Percentiles rank a stretch among this genome's conserved stretches.
Evolutionary conservation across 2,888 invertebrate genomes (phyloP).

Genomic region (Melitaea athalia): DNA sequence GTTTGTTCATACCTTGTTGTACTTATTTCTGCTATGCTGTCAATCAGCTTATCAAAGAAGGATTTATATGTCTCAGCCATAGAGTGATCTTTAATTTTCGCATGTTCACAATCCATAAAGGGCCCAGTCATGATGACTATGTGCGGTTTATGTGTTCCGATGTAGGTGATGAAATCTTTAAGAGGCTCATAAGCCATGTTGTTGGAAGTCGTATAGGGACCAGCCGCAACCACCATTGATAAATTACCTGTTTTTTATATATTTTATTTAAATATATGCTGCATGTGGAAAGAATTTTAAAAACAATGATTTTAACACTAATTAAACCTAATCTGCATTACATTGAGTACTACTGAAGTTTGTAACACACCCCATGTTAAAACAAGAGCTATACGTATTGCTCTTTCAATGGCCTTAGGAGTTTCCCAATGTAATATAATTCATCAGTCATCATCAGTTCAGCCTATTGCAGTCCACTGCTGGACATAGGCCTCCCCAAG

Average conservation of each 20-base stretch:
- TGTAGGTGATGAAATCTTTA: conserved; percentile 87
- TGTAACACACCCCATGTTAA: too few relatives aligned
- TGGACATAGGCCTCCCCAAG: too few relatives aligned
- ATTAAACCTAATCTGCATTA: too few relatives aligned
- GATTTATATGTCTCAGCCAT: conserved; percentile 87
- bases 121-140: conserved; percentile 92
- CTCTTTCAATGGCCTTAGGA: too few relatives aligned
- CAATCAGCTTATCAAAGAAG: conserved; percentile 87
- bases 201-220: conserved; percentile 91
- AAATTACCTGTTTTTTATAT: conserved; percentile 70
- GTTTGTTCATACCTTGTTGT: conserved; percentile 71
- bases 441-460: too few relatives aligned
- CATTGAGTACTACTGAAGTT: too few relatives aligned
- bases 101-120: conserved; percentile 88
- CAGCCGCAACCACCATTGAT: conserved; percentile 88
- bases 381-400: too few relatives aligned
- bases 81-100: conserved; percentile 82
- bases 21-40: conserved; percentile 83
- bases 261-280: not conserved
- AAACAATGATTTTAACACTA: too few relatives aligned
- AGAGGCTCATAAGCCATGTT: conserved; percentile 91
- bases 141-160: conserved; percentile 87
- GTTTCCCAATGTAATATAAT: too few relatives aligned
- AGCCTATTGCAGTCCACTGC: too few relatives aligned
- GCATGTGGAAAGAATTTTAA: not conserved